Percentiles rank a stretch among this genome's conserved stretches.
phyloP scores from a whole-genome alignment of 2,797 vertebrate species.

The Morelia viridis region DNA sequence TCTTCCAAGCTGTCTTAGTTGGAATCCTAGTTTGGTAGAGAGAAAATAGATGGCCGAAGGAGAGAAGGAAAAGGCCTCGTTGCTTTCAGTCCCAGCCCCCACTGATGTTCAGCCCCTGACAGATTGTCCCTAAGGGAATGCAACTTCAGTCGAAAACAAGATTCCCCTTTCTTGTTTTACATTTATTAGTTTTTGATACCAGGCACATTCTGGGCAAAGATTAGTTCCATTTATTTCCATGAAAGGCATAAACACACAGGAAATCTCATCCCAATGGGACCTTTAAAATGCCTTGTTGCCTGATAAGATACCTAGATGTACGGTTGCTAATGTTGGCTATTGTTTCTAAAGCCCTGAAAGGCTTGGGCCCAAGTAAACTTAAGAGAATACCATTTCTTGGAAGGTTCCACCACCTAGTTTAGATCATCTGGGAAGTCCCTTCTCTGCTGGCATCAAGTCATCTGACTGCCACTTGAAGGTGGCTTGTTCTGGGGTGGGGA shows the following conservation, averaged over 20 bases:
- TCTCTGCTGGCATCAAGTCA: too few relatives aligned
- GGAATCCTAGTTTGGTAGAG: not conserved
- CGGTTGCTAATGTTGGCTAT: not conserved
- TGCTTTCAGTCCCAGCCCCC: too few relatives aligned
- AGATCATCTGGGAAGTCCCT: too few relatives aligned
- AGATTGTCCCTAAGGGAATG: not conserved
- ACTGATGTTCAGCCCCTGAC: not conserved
- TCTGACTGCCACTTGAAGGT: too few relatives aligned
- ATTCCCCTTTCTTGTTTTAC: not conserved
- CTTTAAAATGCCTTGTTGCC: not conserved
- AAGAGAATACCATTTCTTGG: not conserved
- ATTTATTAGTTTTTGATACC: not conserved
- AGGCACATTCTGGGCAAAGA: not conserved
- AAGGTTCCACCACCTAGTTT: not conserved
- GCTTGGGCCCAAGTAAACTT: not conserved
- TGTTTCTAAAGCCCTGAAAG: not conserved
- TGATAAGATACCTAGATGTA: not conserved
- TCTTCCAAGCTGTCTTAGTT: not conserved
- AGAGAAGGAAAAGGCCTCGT: fast-evolving
- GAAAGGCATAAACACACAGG: not conserved
- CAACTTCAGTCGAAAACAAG: not conserved
- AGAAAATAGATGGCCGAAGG: not conserved
- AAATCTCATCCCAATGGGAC: not conserved
- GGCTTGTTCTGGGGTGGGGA: too few relatives aligned
- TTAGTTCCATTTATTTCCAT: not conserved